Base-by-base conservation (phyloP, 2,797 vertebrate species). In the Hirundo rustica region DNA sequence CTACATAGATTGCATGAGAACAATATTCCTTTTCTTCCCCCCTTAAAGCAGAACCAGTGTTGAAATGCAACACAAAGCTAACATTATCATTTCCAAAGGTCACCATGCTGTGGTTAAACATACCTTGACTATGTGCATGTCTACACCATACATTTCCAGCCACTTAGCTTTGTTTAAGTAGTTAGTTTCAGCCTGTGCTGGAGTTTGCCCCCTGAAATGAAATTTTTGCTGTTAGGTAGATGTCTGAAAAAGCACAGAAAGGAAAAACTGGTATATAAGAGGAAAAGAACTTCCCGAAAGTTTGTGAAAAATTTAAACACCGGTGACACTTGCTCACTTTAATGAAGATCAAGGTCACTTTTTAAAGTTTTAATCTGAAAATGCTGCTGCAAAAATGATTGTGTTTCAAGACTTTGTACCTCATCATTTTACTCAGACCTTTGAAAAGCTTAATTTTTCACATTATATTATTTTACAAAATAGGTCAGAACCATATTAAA, bases 91-190 rank as follows among this genome's bases (percentile, higher is more conserved):
- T 77, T 90, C 81, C 88, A 65, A 75, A 96, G 66, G 67, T 82
- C 82, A 65, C 61, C 23, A 10, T 0, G 16, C 48, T 36, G 65
- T 67, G 65, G 42, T n/a, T 51, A 81, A 71, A 85, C 97, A 97
- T 98, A 99, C 99, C 99, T 99, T 99, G 76, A 99, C 99, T 97
- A 99, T 99, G 94, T 99, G 99, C 99, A 99, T 99, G 97, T 99
- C 99, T 94, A 99, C 99, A 3, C 99, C 99, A 88, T 99, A 99
- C 99, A 99, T 99, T 98, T 99, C 99, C 89, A 99, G 96, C 99
- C 99, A 99, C 97, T 99, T 99, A 88, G 99, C 99, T 98, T 99
- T 99, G 96, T 99, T 99, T 96, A 99, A 97, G 97, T 99, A 99
- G 98, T 99, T 99, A 48, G 99, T 99, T 98, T 99, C 99, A 85